A percentile compares a stretch with the other conserved stretches of the same genome.
These are phyloP conservation scores for Prunella strophiata DNA, from an alignment of 2,797 vertebrate genomes.

Conservation along the genomic window DNA sequence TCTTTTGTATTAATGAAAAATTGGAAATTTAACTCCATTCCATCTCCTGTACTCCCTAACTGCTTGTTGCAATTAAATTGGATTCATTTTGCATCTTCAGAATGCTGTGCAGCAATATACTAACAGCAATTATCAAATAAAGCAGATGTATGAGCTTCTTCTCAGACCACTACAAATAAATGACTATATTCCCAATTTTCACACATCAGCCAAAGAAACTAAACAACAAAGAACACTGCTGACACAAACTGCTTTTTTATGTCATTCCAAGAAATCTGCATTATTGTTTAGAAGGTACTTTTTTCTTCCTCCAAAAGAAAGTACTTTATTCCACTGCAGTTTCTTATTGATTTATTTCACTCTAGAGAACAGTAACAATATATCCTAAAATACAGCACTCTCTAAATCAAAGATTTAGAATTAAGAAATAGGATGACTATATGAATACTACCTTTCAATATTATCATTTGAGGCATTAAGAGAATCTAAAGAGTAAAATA, in stretches of 20 bases:
- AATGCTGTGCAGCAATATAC: background rate
- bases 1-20: background rate
- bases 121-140: background rate
- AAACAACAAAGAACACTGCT: background rate
- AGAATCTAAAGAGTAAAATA: background rate
- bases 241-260: background rate
- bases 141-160: background rate
- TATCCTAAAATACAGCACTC: background rate
- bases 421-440: background rate
- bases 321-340: background rate
- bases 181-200: background rate
- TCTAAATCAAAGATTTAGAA: background rate
- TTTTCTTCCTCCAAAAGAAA: background rate
- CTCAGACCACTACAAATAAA: background rate
- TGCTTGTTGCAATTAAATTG: background rate
- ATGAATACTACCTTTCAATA: background rate
- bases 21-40: background rate
- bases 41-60: background rate
- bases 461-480: background rate
- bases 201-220: background rate
- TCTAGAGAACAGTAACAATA: background rate
- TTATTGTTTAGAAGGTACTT: background rate
- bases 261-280: background rate
- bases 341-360: background rate
- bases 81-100: background rate